Evolutionary conservation across 2,113 vertebrate genomes (phyloP), one percentile per base, ranked within the genome.

Genomic region (Silurus asotus): DNA sequence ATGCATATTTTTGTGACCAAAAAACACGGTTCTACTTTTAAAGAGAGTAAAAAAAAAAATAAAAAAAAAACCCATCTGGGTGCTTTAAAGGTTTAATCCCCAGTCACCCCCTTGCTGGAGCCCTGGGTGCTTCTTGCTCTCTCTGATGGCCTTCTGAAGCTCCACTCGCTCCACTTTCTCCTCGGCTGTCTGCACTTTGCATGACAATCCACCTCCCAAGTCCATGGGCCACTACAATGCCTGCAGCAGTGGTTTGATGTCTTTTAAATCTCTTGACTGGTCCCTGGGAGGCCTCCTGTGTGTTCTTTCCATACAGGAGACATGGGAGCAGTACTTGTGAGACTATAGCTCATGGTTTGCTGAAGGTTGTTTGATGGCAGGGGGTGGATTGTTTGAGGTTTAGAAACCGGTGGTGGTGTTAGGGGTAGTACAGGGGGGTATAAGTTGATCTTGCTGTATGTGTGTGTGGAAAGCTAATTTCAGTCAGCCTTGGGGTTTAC

Each of bases 161-260:
- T 67, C 72, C 62, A 80, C 90, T 91, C 10, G 77, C 86, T 91
- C 88, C 90, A 85, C 93, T 91, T 90, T 93, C 92, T 93, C 91
- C 90, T 92, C 91, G 72, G 81, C 88, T 92, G 90, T 89, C 91
- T 81, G 75, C 75, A 86, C 93, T 95, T 95, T 93, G 92, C 94
- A 95, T 95, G 89, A 95, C 94, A 95, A 95, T 95, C 70, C 86
- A 72, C 89, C 86, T 84, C 82, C 92, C 94, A 95, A 95, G 95
- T 94, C 94, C 94, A 95, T 91, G 92, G 88, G 89, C 88, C 91
- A 90, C 84, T 89, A 94, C 93, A 95, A 94, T 92, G 90, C 91
- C 90, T 85, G 89, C 65, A 84, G 88, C 61, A 82, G 75, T 88
- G 90, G 94, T 93, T 93, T 94, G 94, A 93, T 95, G 93, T 92